Conservation (phyloP, 2,113 vertebrate species). For the Amazona vittata region DNA sequence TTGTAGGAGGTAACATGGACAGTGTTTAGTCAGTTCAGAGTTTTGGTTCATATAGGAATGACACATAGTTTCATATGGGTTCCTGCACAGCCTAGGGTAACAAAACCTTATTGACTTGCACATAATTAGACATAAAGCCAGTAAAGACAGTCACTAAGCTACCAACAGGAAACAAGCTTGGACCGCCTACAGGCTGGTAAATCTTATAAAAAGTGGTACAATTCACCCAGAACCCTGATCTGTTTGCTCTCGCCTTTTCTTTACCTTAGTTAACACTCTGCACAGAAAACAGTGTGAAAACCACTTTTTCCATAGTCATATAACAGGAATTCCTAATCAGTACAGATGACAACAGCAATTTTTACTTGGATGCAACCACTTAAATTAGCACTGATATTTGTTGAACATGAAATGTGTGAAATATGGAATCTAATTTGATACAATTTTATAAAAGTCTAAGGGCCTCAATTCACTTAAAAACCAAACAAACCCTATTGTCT, state of each 20-base stretch:
- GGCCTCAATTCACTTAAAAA: constrained; percentile 2
- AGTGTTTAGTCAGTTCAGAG: not conserved
- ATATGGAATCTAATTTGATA: not conserved
- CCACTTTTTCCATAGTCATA: not conserved
- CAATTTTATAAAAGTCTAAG: not conserved
- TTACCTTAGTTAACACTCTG: not conserved
- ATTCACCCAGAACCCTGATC: not conserved
- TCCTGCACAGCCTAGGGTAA: not conserved
- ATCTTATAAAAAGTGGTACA: not conserved
- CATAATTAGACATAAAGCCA: not conserved
- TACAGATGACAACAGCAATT: not conserved
- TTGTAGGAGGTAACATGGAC: not conserved
- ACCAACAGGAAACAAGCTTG: not conserved
- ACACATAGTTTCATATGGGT: not conserved
- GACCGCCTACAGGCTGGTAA: not conserved
- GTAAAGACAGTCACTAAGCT: not conserved
- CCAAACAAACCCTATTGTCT: not conserved
- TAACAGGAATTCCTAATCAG: not conserved
- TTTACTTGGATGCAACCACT: not conserved
- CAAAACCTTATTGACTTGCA: not conserved
- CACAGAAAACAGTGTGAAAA: not conserved
- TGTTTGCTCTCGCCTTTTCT: not conserved
- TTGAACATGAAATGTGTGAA: not conserved
- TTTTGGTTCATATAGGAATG: not conserved
- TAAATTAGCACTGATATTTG: not conserved